A percentile compares a stretch with the other conserved stretches of the same genome.
These are phyloP conservation scores for Horisme vitalbata DNA, from an alignment of 2,888 invertebrate species.

Conservation along the genomic window DNA sequence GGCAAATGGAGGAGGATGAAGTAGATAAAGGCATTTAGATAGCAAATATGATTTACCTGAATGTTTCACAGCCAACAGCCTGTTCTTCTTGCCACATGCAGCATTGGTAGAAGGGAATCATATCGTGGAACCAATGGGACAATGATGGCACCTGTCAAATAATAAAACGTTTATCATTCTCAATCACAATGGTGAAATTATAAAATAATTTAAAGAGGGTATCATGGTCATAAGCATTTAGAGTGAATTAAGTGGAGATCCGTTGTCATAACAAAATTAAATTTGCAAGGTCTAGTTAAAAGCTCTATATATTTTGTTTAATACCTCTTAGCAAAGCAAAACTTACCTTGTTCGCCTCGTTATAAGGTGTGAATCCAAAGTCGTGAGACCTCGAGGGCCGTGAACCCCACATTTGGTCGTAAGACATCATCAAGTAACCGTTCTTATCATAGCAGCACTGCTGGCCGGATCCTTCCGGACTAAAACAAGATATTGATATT, in stretches of 20 bases:
- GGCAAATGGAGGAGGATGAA: not conserved
- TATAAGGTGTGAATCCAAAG: conserved; percentile 95
- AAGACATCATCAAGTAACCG: conserved; percentile 95
- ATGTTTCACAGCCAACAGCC: conserved; percentile 96
- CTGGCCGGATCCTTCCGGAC: conserved; percentile 95
- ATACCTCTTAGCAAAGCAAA: too few species aligned
- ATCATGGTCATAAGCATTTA: too few species aligned
- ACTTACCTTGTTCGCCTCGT: conserved; percentile 93
- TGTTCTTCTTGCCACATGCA: conserved; percentile 97
- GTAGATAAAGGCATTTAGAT: not conserved
- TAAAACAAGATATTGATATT: conserved; percentile 51
- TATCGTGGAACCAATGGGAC: conserved; percentile 98
- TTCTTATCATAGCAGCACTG: conserved; percentile 99
- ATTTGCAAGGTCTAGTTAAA: too few species aligned
- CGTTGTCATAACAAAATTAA: too few species aligned
- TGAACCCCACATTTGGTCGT: conserved; percentile 98
- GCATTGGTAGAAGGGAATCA: conserved; percentile 96
- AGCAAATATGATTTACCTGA: conserved; percentile 69
- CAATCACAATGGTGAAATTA: too few species aligned
- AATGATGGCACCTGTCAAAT: conserved; percentile 88
- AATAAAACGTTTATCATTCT: conserved; percentile 33
- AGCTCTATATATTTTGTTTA: too few species aligned
- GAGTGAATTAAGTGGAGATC: too few species aligned
- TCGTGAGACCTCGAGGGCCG: conserved; percentile 93
- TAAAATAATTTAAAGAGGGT: too few species aligned